A percentile compares a stretch with the other conserved stretches of the same genome.
These are phyloP conservation scores for Tridacna gigas DNA, from an alignment of 2,888 invertebrate species.

Conservation along the genomic window DNA sequence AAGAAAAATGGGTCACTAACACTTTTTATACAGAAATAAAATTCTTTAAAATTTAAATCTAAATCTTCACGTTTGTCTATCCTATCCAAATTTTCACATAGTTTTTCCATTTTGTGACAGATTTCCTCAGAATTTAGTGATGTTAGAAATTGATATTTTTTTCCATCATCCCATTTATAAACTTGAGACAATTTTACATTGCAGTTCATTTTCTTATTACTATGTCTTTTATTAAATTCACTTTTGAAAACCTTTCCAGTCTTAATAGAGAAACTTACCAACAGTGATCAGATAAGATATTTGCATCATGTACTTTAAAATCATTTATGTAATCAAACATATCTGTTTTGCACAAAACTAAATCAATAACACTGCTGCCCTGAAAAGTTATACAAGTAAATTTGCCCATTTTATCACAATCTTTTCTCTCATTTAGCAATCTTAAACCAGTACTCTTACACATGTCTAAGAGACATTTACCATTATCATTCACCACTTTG, in stretches of 20 bases:
- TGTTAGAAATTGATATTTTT: not conserved
- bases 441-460: conserved; percentile 13
- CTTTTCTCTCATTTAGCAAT: not conserved
- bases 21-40: not conserved
- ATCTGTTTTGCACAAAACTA: not conserved
- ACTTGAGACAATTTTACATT: not conserved
- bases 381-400: not conserved
- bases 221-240: not conserved
- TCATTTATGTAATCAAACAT: not conserved
- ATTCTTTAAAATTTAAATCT: not conserved
- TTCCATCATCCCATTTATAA: conserved; percentile 4
- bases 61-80: not conserved
- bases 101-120: not conserved
- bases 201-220: not conserved
- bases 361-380: conserved; percentile 6
- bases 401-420: not conserved
- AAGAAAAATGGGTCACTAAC: not conserved
- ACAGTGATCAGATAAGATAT: conserved; percentile 17
- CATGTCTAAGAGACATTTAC: not conserved
- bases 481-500: not conserved
- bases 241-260: not conserved
- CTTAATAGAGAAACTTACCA: not conserved
- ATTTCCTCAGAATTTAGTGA: not conserved
- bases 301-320: not conserved
- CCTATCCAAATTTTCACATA: not conserved